phyloP scores from a whole-genome alignment of 2,888 invertebrate genomes.

The Brenthis ino region DNA sequence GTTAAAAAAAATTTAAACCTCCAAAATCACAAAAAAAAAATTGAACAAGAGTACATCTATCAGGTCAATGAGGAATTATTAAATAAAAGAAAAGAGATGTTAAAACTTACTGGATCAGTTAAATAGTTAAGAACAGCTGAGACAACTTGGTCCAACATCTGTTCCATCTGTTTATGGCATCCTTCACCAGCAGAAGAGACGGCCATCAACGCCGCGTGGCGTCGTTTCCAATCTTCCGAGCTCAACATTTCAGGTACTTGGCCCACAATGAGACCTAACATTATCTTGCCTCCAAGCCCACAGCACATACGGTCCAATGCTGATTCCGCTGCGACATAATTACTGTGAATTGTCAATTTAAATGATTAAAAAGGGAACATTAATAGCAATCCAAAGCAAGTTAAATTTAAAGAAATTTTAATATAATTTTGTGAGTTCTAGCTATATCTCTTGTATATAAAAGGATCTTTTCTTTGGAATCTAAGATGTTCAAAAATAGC shows the following conservation, averaged over 20 bases:
- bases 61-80: no score
- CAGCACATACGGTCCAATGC: conserved; percentile 98
- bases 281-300: conserved; percentile 95
- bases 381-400: no score
- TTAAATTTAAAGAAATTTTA: no score
- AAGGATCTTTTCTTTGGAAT: no score
- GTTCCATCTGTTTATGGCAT: conserved; percentile 99
- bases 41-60: no score
- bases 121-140: conserved; percentile 93
- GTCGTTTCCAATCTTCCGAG: conserved; percentile 91
- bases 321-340: conserved; percentile 97
- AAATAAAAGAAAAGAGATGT: background rate
- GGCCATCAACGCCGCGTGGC: conserved; percentile 99
- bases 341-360: conserved; percentile 81
- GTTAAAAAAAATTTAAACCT: no score
- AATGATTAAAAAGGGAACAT: background rate
- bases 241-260: conserved; percentile 94
- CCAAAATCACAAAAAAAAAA: no score
- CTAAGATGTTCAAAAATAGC: background rate
- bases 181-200: conserved; percentile 99
- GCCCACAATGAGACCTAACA: conserved; percentile 93
- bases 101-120: conserved; percentile 87
- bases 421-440: no score
- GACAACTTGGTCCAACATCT: conserved; percentile 95
- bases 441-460: no score